Evolutionary conservation across 1,140 invertebrate genomes (phyloP).

Genomic region (Pollicipes pollicipes): DNA sequence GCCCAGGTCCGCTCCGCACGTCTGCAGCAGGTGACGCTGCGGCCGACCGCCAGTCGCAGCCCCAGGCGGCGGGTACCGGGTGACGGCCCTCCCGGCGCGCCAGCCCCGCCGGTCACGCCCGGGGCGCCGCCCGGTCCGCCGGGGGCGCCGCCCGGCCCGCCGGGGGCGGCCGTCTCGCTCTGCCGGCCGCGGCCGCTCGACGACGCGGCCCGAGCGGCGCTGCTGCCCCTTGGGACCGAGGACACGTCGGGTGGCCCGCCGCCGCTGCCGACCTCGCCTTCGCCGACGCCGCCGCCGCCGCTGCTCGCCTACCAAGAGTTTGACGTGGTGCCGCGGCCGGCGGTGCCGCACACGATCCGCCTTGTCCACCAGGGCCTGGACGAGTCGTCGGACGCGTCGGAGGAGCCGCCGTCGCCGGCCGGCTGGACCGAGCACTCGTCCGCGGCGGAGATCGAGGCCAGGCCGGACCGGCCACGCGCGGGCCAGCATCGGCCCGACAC

Average conservation of each 20-base stretch:
- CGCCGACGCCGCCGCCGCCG: too few relatives aligned
- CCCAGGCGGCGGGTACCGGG: too few relatives aligned
- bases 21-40: too few relatives aligned
- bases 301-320: neutral
- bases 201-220: neutral
- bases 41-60: too few relatives aligned
- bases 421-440: neutral
- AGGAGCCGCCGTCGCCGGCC: neutral
- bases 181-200: neutral
- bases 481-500: neutral
- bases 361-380: neutral
- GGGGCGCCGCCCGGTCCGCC: too few relatives aligned
- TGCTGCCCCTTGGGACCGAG: neutral
- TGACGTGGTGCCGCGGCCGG: too few relatives aligned
- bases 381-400: neutral
- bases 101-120: too few relatives aligned
- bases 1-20: neutral
- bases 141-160: too few relatives aligned
- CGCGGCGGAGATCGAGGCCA: neutral
- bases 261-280: too few relatives aligned
- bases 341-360: neutral
- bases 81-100: too few relatives aligned
- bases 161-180: neutral
- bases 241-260: too few relatives aligned
- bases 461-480: neutral